A percentile compares a stretch with the other conserved stretches of the same genome.
These are phyloP conservation scores for Papilio polyxenes DNA, from an alignment of 1,140 invertebrate genomes.

Conservation along the genomic window DNA sequence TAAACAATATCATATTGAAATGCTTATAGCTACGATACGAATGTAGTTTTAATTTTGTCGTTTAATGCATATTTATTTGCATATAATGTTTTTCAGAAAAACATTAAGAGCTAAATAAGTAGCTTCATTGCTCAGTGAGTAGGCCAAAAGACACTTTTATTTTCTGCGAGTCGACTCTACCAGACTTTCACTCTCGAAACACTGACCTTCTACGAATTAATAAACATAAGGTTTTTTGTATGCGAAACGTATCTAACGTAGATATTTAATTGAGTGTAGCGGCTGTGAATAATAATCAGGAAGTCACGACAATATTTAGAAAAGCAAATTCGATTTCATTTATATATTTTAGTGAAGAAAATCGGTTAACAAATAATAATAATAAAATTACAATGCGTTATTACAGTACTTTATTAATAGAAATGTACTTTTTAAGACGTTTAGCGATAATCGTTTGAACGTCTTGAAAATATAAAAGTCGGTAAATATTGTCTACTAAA, in stretches of 20 bases:
- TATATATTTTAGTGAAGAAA: not conserved
- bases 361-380: too few relatives aligned
- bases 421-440: too few relatives aligned
- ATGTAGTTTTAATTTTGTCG: too few relatives aligned
- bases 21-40: too few relatives aligned
- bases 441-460: too few relatives aligned
- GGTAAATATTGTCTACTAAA: too few relatives aligned
- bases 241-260: not conserved
- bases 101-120: not conserved
- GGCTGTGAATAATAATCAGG: not conserved
- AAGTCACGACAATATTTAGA: not conserved
- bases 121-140: not conserved
- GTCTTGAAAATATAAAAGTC: too few relatives aligned
- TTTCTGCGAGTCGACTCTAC: not conserved
- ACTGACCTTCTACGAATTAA: conserved; percentile 27
- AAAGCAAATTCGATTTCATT: not conserved
- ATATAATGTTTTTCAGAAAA: not conserved
- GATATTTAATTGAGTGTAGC: conserved; percentile 9
- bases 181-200: conserved; percentile 17
- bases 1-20: too few relatives aligned
- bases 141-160: not conserved
- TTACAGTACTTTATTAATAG: too few relatives aligned
- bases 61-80: too few relatives aligned
- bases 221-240: conserved; percentile 24
- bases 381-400: too few relatives aligned